Evolutionary conservation across 2,113 vertebrate species (phyloP).

Genomic region (Labrus mixtus): DNA sequence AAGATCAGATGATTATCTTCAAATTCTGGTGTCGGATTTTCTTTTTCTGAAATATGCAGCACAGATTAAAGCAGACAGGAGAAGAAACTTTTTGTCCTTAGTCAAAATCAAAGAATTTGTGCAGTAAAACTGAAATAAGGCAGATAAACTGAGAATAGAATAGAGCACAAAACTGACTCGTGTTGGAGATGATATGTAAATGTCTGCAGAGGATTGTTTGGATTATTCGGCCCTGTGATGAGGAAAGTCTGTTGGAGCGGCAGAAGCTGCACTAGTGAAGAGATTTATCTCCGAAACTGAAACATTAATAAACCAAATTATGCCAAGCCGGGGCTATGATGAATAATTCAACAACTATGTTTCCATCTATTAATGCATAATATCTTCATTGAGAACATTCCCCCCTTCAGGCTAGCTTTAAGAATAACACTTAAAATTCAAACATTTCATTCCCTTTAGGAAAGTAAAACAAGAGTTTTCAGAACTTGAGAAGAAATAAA

Average conservation of each 20-base stretch:
- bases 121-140: not conserved
- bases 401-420: conserved; percentile 2
- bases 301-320: conserved; percentile 52
- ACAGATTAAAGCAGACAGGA: not conserved
- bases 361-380: conserved; percentile 39
- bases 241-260: conserved; percentile 16
- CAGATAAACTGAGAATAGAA: not conserved
- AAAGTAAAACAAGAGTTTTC: not conserved
- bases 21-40: not conserved
- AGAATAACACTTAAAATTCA: not conserved
- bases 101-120: not conserved
- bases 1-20: not conserved
- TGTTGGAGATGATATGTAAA: conserved; percentile 34
- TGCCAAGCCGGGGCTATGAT: conserved; percentile 22
- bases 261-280: conserved; percentile 21
- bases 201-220: conserved; percentile 23
- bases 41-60: not conserved
- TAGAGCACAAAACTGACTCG: not conserved
- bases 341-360: conserved; percentile 56
- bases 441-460: not conserved
- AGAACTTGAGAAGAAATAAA: not conserved
- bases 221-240: conserved; percentile 1
- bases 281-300: conserved; percentile 34
- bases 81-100: not conserved
- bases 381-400: conserved; percentile 38